Evolutionary conservation across 2,113 vertebrate genomes (phyloP).

Genomic region (Phylloscopus trochilus): DNA sequence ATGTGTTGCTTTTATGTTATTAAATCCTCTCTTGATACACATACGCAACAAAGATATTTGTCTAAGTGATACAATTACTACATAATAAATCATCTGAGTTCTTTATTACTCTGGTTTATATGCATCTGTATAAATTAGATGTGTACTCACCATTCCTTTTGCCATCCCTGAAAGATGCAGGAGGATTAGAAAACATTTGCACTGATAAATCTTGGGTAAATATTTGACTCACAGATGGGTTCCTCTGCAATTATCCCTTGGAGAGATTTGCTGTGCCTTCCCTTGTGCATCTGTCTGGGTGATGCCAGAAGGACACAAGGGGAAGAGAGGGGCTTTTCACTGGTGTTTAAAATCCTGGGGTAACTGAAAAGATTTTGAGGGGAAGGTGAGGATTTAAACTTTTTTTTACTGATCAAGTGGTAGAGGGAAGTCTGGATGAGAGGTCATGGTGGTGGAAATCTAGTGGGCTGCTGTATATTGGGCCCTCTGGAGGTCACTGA

Average conservation of each 20-base stretch:
- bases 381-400: background rate
- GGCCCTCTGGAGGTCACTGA: background rate
- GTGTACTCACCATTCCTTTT: background rate
- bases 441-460: background rate
- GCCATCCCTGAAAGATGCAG: background rate
- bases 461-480: background rate
- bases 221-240: constrained; percentile 11
- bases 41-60: background rate
- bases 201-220: constrained; percentile 40
- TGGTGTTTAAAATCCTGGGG: background rate
- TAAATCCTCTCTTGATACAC: background rate
- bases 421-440: background rate
- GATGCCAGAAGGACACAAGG: background rate
- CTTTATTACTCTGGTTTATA: background rate
- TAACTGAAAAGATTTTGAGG: background rate
- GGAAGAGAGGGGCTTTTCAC: background rate
- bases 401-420: background rate
- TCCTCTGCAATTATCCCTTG: background rate
- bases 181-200: constrained; percentile 46
- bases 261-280: background rate
- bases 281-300: background rate
- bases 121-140: background rate
- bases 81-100: background rate
- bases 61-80: background rate
- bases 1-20: background rate